Evolutionary conservation across 2,888 invertebrate genomes (phyloP), one percentile per base, ranked within the genome.

Genomic region (Lasioglossum lativentre): DNA sequence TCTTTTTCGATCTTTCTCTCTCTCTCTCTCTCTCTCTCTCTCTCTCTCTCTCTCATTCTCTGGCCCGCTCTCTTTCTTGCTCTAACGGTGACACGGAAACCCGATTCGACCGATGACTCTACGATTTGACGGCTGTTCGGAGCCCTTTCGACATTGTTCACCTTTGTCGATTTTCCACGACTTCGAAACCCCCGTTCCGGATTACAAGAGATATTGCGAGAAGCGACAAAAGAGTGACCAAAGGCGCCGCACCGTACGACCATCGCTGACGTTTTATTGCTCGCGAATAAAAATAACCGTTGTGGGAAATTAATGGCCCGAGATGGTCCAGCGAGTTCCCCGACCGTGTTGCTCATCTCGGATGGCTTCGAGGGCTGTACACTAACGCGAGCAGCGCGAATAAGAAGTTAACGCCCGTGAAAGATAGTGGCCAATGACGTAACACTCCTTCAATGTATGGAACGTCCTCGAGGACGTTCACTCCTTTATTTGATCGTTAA

Each of bases 101-200:
- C 38, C 74, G 74, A 74, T 38, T 38, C 45, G 23, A 56, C 23
- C n/a, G 52, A 52, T 14, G 14, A 74, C 52, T 74, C 52, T 74
- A 38, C 74, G 74, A 74, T 74, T 52, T 56, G 34, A 74, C 52
- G 52, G 23, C n/a, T 52, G 52, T 4, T 52, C 38, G 14, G n/a
- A 52, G 52, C 5, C 30, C 38, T 52, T 38, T 38, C 38, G 42
- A 38, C 30, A 16, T 52, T 52, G 74, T 56, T 52, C 52, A 30
- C 52, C 74, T 56, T 52, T 56, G 52, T 38, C 45, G n/a, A 56
- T 38, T 38, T 38, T 38, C 38, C 19, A 40, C 38, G 12, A 68
- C 40, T 68, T n/a, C 23, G 34, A n/a, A n/a, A 40, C 23, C 38
- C 0, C 68, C 34, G 38, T 68, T 68, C 38, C 23, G 38, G 23